phyloP scores from a whole-genome alignment of 92 coral and sea anemone species.

The Epizoanthus fatuus region DNA sequence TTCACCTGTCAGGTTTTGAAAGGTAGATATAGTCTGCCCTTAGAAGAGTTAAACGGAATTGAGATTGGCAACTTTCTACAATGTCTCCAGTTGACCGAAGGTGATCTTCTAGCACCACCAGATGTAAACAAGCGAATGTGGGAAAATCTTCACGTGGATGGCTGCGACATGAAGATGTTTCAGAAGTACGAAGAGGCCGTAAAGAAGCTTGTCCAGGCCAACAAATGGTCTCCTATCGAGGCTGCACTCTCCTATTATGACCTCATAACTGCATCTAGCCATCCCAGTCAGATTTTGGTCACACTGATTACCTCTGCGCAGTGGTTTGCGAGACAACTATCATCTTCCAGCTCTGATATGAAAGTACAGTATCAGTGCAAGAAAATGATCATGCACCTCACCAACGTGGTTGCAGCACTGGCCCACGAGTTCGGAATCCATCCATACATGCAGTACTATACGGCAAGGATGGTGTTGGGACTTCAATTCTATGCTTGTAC shows the following conservation, averaged over 20 bases:
- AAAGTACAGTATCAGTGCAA: conserved; percentile 46
- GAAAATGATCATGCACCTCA: conserved; percentile 46
- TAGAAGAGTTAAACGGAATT: conserved; percentile 26
- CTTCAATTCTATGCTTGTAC: conserved; percentile 53
- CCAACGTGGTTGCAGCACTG: conserved; percentile 55
- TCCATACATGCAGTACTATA: conserved; percentile 55
- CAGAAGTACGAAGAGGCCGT: conserved; percentile 57
- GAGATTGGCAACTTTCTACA: conserved; percentile 33
- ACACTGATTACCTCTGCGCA: conserved; percentile 59
- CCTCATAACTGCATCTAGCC: conserved; percentile 30
- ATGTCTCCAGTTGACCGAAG: conserved; percentile 40
- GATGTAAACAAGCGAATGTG: conserved; percentile 43
- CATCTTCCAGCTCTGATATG: conserved; percentile 19
- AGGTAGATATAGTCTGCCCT: conserved; percentile 2
- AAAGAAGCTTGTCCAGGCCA: conserved; percentile 24
- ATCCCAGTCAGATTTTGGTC: conserved; percentile 37
- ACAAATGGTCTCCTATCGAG: conserved; percentile 39
- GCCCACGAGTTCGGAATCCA: conserved; percentile 50
- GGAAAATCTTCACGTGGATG: conserved; percentile 39
- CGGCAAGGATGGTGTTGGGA: conserved; percentile 49
- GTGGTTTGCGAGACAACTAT: conserved; percentile 56
- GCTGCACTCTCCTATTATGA: conserved; percentile 47
- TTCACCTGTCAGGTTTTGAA: conserved; percentile 33
- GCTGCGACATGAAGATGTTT: conserved; percentile 56
- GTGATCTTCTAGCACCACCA: conserved; percentile 34